These are phyloP conservation scores for Elephas maximus DNA, from an alignment of 2,113 vertebrate species.

Conservation along the genomic window DNA sequence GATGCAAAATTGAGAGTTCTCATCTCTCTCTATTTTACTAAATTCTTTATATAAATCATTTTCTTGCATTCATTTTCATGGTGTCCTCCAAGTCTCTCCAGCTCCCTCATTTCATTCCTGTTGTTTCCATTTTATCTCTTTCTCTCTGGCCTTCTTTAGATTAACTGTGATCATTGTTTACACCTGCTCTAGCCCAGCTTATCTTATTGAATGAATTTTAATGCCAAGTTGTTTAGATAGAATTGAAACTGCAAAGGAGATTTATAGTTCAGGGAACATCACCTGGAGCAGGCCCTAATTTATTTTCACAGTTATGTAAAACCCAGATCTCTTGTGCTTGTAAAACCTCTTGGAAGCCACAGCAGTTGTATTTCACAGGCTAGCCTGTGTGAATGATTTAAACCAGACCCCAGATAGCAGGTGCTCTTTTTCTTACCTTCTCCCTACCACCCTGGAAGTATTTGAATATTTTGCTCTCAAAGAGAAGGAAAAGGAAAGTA, in stretches of 20 bases:
- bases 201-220: slow-evolving; percentile 79
- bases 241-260: slow-evolving; percentile 80
- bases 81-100: slow-evolving; percentile 7
- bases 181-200: slow-evolving; percentile 63
- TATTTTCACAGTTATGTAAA: slow-evolving; percentile 85
- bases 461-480: slow-evolving; percentile 48
- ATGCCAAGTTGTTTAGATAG: slow-evolving; percentile 72
- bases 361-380: slow-evolving; percentile 77
- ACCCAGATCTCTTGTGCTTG: slow-evolving; percentile 77
- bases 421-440: slow-evolving; percentile 39
- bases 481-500: slow-evolving; percentile 56
- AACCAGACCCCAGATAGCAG: slow-evolving; percentile 60
- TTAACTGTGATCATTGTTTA: slow-evolving; percentile 72
- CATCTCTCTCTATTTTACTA: neutral
- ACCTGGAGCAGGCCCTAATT: slow-evolving; percentile 78
- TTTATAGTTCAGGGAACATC: slow-evolving; percentile 79
- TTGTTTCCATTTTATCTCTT: slow-evolving; percentile 8
- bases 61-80: neutral
- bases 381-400: slow-evolving; percentile 74
- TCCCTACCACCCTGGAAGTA: neutral
- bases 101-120: neutral
- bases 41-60: slow-evolving; percentile 26
- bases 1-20: neutral
- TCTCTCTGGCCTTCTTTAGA: slow-evolving; percentile 1
- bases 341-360: slow-evolving; percentile 80